These are phyloP conservation scores for Macaria notata DNA, from an alignment of 2,888 invertebrate species.

Conservation along the genomic window DNA sequence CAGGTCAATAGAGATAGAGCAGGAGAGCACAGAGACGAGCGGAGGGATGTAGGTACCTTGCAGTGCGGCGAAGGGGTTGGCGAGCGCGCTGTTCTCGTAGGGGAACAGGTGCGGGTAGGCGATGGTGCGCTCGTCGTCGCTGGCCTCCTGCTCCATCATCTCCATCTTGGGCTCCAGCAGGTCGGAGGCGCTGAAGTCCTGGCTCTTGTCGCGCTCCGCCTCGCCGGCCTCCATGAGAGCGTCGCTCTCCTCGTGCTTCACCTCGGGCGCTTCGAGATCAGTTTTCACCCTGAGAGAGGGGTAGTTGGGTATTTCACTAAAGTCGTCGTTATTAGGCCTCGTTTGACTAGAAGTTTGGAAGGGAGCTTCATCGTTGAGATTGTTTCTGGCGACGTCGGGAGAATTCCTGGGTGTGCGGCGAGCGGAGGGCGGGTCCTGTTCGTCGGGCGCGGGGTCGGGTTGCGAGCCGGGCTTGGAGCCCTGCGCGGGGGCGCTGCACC, in stretches of 20 bases:
- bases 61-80: slow-evolving; percentile 76
- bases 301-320: slow-evolving; percentile 76
- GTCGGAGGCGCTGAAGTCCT: slow-evolving; percentile 74
- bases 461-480: slow-evolving; percentile 83
- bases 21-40: neutral
- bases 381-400: slow-evolving; percentile 81
- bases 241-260: slow-evolving; percentile 76
- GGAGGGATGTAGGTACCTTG: slow-evolving; percentile 52
- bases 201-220: slow-evolving; percentile 66
- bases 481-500: no score
- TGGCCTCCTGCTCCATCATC: slow-evolving; percentile 86
- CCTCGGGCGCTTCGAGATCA: slow-evolving; percentile 79
- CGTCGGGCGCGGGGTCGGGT: slow-evolving; percentile 75
- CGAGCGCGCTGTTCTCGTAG: slow-evolving; percentile 70
- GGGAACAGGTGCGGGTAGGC: slow-evolving; percentile 72
- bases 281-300: slow-evolving; percentile 78
- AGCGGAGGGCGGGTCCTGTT: slow-evolving; percentile 70
- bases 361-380: slow-evolving; percentile 80
- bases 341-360: slow-evolving; percentile 82
- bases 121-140: slow-evolving; percentile 84
- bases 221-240: slow-evolving; percentile 75
- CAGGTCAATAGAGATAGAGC: slow-evolving; percentile 6
- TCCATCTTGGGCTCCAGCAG: slow-evolving; percentile 86
- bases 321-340: slow-evolving; percentile 82
- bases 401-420: slow-evolving; percentile 77